These are phyloP conservation scores for Cerceris ruficornis DNA, from an alignment of 2,888 invertebrate genomes.

Conservation along the genomic window DNA sequence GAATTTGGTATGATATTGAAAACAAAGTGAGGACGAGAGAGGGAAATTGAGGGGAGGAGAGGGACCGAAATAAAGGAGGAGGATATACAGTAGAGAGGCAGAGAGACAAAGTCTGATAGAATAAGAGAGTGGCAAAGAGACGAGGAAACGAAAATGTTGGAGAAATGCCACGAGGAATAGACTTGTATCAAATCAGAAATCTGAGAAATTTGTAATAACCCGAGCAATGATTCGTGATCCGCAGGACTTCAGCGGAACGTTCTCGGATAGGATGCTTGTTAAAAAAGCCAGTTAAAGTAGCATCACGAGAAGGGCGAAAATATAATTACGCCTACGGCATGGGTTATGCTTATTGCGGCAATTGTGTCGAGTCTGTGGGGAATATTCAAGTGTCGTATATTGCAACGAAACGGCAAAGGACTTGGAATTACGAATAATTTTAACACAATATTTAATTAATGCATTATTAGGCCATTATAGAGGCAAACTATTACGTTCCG, in stretches of 20 bases:
- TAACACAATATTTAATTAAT: too few relatives aligned
- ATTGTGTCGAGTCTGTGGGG: too few relatives aligned
- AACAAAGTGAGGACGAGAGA: background rate
- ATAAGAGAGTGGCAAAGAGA: conserved; percentile 1
- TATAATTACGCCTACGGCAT: background rate
- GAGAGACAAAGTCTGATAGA: too few relatives aligned
- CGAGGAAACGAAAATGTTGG: conserved; percentile 15
- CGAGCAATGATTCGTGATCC: conserved; percentile 6
- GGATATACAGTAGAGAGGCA: too few relatives aligned
- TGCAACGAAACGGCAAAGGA: too few relatives aligned
- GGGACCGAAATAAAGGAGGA: background rate
- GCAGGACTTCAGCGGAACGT: background rate
- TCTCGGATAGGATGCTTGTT: background rate
- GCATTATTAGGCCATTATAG: too few relatives aligned
- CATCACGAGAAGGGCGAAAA: background rate
- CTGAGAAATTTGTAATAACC: conserved; percentile 14
- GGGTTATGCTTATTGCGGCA: too few relatives aligned
- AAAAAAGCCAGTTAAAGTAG: conserved; percentile 5
- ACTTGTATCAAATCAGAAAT: conserved; percentile 15
- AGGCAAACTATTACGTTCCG: too few relatives aligned
- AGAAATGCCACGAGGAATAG: conserved; percentile 37
- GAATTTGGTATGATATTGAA: conserved; percentile 48
- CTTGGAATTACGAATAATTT: too few relatives aligned
- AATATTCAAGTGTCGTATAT: too few relatives aligned
- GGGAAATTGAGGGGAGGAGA: conserved; percentile 3